Percentiles rank a stretch among this genome's conserved stretches.
These are phyloP conservation scores for Megalonaias nervosa DNA, from an alignment of 1,140 invertebrate species.

Conservation along the genomic window DNA sequence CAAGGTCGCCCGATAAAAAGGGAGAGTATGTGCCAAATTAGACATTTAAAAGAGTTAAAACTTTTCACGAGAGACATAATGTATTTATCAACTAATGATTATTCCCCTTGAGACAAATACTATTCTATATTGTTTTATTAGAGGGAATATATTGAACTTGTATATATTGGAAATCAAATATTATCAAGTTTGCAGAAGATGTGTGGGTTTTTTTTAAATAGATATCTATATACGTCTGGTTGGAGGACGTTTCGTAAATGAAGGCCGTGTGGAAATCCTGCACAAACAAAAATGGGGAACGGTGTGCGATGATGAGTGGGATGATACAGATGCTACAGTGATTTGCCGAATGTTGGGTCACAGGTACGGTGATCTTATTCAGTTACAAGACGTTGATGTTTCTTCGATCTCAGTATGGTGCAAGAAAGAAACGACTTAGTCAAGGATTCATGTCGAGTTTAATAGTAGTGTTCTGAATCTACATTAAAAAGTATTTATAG, in stretches of 20 bases:
- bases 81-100: conserved; percentile 1
- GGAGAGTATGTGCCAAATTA: no score
- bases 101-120: neutral
- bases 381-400: no score
- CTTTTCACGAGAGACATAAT: no score
- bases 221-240: conserved; percentile 33
- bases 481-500: no score
- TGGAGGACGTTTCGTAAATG: conserved; percentile 28
- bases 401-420: no score
- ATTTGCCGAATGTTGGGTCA: conserved; percentile 81
- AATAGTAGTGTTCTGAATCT: no score
- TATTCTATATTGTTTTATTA: neutral
- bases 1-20: no score
- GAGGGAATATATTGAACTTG: neutral
- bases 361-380: no score
- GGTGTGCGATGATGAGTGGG: conserved; percentile 84
- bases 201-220: conserved; percentile 8
- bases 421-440: no score
- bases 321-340: conserved; percentile 78
- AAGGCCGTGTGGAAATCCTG: conserved; percentile 81
- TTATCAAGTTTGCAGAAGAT: neutral
- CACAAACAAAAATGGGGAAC: conserved; percentile 80
- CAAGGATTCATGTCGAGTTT: no score
- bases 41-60: no score
- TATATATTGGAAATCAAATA: neutral